Base-by-base conservation (phyloP, 2,113 vertebrate genomes). In the Eudyptes chrysolophus region DNA sequence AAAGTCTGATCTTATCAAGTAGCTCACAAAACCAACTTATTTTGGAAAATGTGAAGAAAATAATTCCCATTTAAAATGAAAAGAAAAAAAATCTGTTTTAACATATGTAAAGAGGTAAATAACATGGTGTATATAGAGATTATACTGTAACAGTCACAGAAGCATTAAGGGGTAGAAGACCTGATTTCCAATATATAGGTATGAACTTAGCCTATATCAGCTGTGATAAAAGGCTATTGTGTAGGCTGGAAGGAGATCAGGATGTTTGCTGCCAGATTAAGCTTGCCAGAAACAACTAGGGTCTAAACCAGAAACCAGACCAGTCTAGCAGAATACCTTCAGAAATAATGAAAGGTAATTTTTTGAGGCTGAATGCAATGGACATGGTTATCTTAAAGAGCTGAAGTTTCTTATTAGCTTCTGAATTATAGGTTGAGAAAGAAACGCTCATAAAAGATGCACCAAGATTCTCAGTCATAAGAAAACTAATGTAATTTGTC, bases 121-220 rank as follows among this genome's bases (percentile, higher is more conserved):
- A 76, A n/a, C 1, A 42, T 14, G 3, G 9, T 58, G 4, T 54
- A 25, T 7, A 27, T 20, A 34, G 11, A 84, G 12, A 5, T 44
- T 77, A 51, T 44, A 57, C 13, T 44, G 3, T 30, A 44, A 54
- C 7, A 77, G 14, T 52, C n/a, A 64, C 9, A 81, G 9, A 52
- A 74, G 32, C 4, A 4, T 70, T 52, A 74, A 54, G 13, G 5
- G 4, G 5, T 54, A 78, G 51, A 74, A 40, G 30, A 54, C 8
- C 2, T 49, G 13, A 58, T 83, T 88, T 92, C 44, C 30, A 40
- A 19, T 16, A 42, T 3, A 11, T 13, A 26, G 3, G 4, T 36
- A 52, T 2, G 0, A 84, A 78, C 1, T 64, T 52, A 48, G 32
- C 2, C 12, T 78, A 9, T 27, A 42, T 3, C 1, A 5, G 25